Evolutionary conservation across 2,797 vertebrate genomes (phyloP).

Genomic region (Bradypodion pumilum): DNA sequence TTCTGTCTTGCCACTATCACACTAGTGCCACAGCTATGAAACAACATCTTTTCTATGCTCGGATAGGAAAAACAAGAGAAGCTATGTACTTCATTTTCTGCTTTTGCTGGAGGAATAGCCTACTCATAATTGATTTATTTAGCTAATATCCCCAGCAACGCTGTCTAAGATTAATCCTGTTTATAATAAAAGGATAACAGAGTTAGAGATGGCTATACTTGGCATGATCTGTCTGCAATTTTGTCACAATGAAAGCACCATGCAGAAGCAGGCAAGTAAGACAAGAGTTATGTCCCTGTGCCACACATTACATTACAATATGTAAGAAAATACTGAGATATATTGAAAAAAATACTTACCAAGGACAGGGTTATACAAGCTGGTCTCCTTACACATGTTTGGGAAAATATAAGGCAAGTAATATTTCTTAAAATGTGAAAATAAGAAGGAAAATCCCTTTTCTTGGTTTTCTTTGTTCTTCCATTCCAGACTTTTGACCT

Average conservation of each 20-base stretch:
- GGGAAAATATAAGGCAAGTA: constrained; percentile 99
- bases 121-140: background rate
- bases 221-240: background rate
- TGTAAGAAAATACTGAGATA: background rate
- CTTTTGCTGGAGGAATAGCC: background rate
- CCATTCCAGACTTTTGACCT: constrained; percentile 99
- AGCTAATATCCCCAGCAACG: background rate
- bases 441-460: constrained; percentile 97
- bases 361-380: constrained; percentile 92
- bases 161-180: background rate
- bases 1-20: background rate
- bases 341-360: constrained; percentile 79
- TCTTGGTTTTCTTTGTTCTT: constrained; percentile 98
- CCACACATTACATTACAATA: background rate
- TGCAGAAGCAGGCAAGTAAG: background rate
- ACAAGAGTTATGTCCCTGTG: background rate
- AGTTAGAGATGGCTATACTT: background rate
- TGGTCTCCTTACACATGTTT: constrained; percentile 95
- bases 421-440: constrained; percentile 97
- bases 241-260: background rate
- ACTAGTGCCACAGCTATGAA: background rate
- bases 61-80: background rate
- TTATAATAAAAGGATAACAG: background rate
- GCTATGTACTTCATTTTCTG: background rate
- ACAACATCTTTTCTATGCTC: background rate